These are phyloP conservation scores for Tragulus kanchil DNA, from an alignment of 2,113 vertebrate species.

Conservation along the genomic window DNA sequence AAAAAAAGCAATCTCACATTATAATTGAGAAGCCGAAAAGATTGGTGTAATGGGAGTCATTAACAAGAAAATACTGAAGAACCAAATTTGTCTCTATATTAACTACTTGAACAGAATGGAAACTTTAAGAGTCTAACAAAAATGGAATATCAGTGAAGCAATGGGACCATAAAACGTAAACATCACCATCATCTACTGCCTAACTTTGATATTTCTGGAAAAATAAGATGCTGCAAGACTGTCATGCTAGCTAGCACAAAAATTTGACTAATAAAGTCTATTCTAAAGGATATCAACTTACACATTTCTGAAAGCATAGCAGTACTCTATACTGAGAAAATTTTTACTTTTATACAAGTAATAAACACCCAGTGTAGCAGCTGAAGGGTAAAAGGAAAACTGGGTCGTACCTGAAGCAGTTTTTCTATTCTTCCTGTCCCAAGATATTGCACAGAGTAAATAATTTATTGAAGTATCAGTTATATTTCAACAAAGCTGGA, in stretches of 20 bases:
- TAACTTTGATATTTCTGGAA: background rate
- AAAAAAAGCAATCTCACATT: constrained; percentile 14
- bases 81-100: background rate
- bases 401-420: background rate
- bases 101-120: background rate
- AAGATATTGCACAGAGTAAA: background rate
- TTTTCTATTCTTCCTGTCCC: background rate
- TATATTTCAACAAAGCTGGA: background rate
- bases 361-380: background rate
- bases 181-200: background rate
- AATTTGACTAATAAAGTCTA: background rate
- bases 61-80: background rate
- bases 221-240: background rate
- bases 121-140: background rate
- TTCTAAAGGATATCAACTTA: background rate
- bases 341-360: background rate
- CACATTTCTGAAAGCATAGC: background rate
- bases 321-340: background rate
- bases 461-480: background rate
- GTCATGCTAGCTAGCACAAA: background rate
- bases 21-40: background rate
- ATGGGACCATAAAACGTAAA: background rate
- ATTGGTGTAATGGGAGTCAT: background rate
- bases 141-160: background rate
- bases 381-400: background rate